Percentiles rank a stretch among this genome's conserved stretches.
Evolutionary conservation across 2,888 invertebrate genomes (phyloP).

Genomic region (Abrostola tripartita): DNA sequence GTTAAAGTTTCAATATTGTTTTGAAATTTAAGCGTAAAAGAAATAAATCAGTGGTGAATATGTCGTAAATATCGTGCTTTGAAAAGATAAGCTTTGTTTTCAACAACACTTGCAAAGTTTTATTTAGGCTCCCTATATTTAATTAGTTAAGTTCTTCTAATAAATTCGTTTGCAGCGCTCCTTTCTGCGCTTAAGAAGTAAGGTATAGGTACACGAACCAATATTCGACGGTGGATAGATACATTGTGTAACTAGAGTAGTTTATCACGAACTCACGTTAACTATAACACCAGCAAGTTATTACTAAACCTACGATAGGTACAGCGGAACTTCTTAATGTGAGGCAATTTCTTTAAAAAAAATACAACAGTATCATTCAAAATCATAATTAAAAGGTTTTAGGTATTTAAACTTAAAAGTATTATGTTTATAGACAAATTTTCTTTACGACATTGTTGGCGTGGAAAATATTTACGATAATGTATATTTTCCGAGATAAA

Average conservation of each 20-base stretch:
- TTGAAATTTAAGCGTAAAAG: constrained; percentile 33
- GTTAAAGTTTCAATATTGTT: constrained; percentile 5
- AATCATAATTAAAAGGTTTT: too few species aligned
- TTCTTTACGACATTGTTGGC: too few species aligned
- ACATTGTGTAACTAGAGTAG: neutral
- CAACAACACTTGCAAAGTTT: constrained; percentile 39
- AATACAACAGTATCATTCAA: too few species aligned
- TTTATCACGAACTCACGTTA: too few species aligned
- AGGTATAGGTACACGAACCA: neutral
- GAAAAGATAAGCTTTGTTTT: constrained; percentile 45
- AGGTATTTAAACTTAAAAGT: too few species aligned
- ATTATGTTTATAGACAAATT: too few species aligned
- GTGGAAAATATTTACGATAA: too few species aligned
- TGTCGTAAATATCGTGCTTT: constrained; percentile 36
- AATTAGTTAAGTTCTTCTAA: constrained; percentile 48
- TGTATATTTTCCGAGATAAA: too few species aligned
- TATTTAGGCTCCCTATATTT: constrained; percentile 44
- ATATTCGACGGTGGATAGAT: neutral
- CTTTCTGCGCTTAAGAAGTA: constrained; percentile 17
- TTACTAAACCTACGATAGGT: too few species aligned
- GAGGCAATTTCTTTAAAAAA: too few species aligned
- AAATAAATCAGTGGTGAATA: constrained; percentile 42
- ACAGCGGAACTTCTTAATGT: too few species aligned
- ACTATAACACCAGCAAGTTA: too few species aligned
- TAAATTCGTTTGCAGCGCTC: constrained; percentile 39